Evolutionary conservation across 2,113 vertebrate species (phyloP), one percentile per base, ranked within the genome.

Genomic region (Terrapene triunguis): DNA sequence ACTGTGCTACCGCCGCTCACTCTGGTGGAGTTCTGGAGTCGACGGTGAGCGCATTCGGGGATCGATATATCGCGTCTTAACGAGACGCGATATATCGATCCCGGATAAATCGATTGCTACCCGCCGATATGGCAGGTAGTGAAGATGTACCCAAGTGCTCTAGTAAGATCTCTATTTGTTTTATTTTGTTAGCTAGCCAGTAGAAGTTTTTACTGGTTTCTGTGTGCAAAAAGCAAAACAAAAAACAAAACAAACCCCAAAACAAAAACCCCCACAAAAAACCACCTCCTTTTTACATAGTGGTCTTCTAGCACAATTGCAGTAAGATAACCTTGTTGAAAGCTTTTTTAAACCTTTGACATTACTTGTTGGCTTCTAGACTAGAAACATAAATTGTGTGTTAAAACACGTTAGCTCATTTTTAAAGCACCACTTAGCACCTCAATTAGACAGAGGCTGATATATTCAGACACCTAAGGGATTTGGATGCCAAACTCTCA

Each of bases 41-140:
- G 44, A 50, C 0, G 11, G 8, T 10, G 44, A 44, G 44, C 44
- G 6, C 44, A 2, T 44, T 44, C 44, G 6, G 44, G 44, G 5
- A 44, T 44, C 44, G 5, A 44, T 44, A 44, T 44, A 44, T 44
- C 44, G 44, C 44, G 6, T 44, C 44, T 44, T 44, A 44, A 44
- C 6, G 44, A 44, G 44, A 44, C 44, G 44, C 44, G 6, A 44
- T 44, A 44, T 44, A 44, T 44, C 44, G 6, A 44, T 44, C 44
- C 44, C 6, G 44, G 44, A 44, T 44, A 44, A 44, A 44, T 44
- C 44, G 44, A 44, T 44, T 44, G 44, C 44, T 44, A 44, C 44
- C 44, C 5, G 44, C 44, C 44, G 44, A 44, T 44, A 44, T 6
- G 44, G 44, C 44, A 6, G 44, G 44, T 44, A 44, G 44, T 44